A percentile compares a stretch with the other conserved stretches of the same genome.
These are phyloP conservation scores for Plebejus melissa DNA, from an alignment of 2,888 invertebrate genomes.

Conservation along the genomic window DNA sequence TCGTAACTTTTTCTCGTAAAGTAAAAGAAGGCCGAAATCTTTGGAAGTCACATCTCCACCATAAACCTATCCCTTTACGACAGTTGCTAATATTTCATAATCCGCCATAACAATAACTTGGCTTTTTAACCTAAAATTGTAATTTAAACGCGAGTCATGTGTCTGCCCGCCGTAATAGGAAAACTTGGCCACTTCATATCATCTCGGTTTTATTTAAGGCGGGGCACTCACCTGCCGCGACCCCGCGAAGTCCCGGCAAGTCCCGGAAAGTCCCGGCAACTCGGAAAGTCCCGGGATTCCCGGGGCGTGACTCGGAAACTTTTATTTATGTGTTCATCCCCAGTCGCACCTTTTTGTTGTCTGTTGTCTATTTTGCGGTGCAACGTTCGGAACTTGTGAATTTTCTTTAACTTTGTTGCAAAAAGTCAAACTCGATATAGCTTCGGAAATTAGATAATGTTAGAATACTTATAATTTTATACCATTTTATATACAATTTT, in stretches of 20 bases:
- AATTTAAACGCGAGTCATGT: constrained; percentile 34
- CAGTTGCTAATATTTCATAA: constrained; percentile 19
- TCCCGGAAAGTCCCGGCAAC: constrained; percentile 4
- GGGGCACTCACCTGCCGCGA: constrained; percentile 28
- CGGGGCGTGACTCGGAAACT: constrained; percentile 23
- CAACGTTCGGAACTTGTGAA: constrained; percentile 14
- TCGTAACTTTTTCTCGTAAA: neutral
- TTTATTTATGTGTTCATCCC: constrained; percentile 18
- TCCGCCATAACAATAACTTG: constrained; percentile 21
- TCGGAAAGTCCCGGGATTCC: neutral
- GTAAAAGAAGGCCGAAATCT: neutral
- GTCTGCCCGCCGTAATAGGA: constrained; percentile 34
- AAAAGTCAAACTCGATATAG: neutral
- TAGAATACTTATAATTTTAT: neutral
- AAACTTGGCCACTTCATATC: constrained; percentile 37
- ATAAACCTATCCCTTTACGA: constrained; percentile 8
- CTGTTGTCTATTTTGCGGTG: constrained; percentile 13
- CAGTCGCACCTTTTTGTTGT: neutral
- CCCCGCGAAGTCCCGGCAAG: neutral
- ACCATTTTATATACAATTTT: neutral
- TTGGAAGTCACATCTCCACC: constrained; percentile 1
- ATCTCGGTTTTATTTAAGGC: constrained; percentile 35
- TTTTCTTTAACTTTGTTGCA: constrained; percentile 16
- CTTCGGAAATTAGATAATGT: neutral
- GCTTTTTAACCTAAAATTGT: constrained; percentile 30